These are phyloP conservation scores for Trochalopteron elliotii DNA, from an alignment of 2,113 vertebrate genomes.

Conservation along the genomic window DNA sequence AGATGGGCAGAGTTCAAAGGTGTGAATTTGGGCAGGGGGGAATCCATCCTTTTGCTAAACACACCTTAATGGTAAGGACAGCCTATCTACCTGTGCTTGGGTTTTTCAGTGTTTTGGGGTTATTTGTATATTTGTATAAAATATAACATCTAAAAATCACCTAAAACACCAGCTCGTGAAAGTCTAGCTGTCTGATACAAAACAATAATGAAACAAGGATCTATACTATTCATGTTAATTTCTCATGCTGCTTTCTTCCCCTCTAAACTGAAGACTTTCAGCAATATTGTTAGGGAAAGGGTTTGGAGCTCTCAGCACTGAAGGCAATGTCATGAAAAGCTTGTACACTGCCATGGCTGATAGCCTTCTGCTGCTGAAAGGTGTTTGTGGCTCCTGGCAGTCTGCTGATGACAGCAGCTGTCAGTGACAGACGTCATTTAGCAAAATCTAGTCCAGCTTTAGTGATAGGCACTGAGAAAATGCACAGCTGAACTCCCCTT, in stretches of 20 bases:
- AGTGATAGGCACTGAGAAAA: not conserved
- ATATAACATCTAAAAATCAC: not conserved
- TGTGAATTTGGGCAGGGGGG: rapidly evolving
- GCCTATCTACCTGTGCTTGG: not conserved
- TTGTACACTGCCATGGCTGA: not conserved
- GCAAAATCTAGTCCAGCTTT: not conserved
- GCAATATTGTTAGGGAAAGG: not conserved
- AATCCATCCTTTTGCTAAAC: not conserved
- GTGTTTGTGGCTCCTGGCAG: not conserved
- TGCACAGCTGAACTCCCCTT: not conserved
- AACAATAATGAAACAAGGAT: not conserved
- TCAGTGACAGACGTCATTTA: not conserved
- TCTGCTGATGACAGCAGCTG: not conserved
- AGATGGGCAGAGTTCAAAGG: not conserved
- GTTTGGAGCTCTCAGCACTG: not conserved
- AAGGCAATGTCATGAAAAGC: not conserved
- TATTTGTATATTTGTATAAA: not conserved
- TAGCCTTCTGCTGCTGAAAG: not conserved
- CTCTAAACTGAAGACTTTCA: not conserved
- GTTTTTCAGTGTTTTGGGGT: not conserved
- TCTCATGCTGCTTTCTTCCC: not conserved
- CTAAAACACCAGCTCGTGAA: not conserved
- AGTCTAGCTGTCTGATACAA: not conserved
- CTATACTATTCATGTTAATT: not conserved
- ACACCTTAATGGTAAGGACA: not conserved